Evolutionary conservation across 2,113 vertebrate genomes (phyloP).

Genomic region (Amblyopsis rosae): DNA sequence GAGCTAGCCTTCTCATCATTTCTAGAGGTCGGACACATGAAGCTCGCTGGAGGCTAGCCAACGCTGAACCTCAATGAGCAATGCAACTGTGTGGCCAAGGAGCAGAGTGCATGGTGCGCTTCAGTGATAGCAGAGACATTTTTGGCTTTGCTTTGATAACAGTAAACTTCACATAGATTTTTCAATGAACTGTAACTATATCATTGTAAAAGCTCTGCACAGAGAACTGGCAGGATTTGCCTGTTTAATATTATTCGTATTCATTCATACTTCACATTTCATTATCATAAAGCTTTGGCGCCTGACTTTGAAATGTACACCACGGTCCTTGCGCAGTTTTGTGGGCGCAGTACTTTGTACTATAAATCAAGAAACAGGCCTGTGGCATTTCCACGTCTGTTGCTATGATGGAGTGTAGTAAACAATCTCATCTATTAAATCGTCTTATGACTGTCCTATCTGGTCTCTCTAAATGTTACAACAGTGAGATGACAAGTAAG

Average conservation of each 20-base stretch:
- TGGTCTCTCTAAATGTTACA: constrained; percentile 11
- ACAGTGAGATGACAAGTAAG: not conserved
- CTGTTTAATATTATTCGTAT: constrained; percentile 31
- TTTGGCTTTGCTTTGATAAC: constrained; percentile 34
- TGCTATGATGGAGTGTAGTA: constrained; percentile 4
- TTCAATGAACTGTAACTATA: constrained; percentile 19
- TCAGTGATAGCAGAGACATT: not conserved
- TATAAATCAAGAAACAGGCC: constrained; percentile 17
- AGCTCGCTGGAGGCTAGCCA: no score
- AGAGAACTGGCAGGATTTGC: constrained; percentile 15
- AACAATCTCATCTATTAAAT: constrained; percentile 21
- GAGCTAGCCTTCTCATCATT: no score
- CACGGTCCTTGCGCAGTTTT: constrained; percentile 15
- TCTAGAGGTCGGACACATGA: no score
- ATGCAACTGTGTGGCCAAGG: no score
- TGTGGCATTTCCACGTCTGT: not conserved
- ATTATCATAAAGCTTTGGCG: constrained; percentile 6
- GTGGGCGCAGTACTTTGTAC: constrained; percentile 22
- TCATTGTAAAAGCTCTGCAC: constrained; percentile 26
- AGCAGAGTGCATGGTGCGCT: not conserved
- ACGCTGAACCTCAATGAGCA: no score
- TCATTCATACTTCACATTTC: constrained; percentile 15
- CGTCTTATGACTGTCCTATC: constrained; percentile 9
- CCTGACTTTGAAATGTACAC: constrained; percentile 28
- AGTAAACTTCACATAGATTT: constrained; percentile 45